Evolutionary conservation across 2,797 vertebrate species (phyloP), one percentile per base, ranked within the genome.

Genomic region (Decapterus maruadsi): DNA sequence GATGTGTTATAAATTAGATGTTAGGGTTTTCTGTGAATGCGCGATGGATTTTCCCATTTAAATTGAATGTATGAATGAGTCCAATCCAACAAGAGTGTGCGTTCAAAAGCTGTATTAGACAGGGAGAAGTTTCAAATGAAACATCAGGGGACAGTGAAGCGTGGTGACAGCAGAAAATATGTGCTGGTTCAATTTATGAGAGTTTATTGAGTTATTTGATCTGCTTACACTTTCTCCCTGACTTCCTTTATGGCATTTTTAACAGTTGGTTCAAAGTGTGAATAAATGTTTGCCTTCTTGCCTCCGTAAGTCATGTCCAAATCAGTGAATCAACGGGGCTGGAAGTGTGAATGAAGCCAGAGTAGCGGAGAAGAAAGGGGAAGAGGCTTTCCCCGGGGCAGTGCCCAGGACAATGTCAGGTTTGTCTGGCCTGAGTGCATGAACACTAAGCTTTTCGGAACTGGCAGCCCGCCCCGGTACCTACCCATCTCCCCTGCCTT

Each of bases 361-460:
- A 57, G 67, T 22, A 38, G 77, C 6, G 8, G 74, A 79, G 83
- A 83, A 42, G 76, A 89, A 82, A 93, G 72, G 55, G 89, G 88
- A 93, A 89, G 90, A 92, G 87, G 87, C 80, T 87, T 82, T 90
- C 59, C 86, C 90, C 80, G 87, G 89, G 90, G 86, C 88, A 88
- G 89, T 77, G 74, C 80, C 83, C 79, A 58, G 92, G 88, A 95
- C 94, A 95, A 95, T 94, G 93, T 90, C 89, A 93, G 93, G 92
- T 94, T 94, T 95, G 92, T 94, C 90, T 84, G 89, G 89, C 87
- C 86, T 36, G 50, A 91, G 90, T 88, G 89, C 86, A 84, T 80
- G 71, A 93, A 93, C 89, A 94, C 90, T 94, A 90, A 93, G 90
- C 91, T 87, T 93, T 91, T 91, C 68, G 86, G 91, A 94, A 91